Evolutionary conservation across 1,140 invertebrate species (phyloP), one percentile per base, ranked within the genome.

Genomic region (Drosophila nasuta): DNA sequence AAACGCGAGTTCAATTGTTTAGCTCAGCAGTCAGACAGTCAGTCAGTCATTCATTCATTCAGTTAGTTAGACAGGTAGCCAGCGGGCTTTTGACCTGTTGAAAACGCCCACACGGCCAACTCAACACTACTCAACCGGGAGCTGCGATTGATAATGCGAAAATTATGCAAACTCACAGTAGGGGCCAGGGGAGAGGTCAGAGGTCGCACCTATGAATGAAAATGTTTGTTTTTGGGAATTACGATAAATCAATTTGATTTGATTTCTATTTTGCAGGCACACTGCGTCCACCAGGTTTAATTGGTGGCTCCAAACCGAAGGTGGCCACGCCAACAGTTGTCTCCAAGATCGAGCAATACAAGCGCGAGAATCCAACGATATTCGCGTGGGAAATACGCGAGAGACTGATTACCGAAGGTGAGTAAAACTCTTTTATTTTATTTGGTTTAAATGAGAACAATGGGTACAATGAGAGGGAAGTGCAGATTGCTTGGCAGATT

Each of bases 241-340:
- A 10, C 13, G 35, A 43, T 54, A 66, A 66, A 56, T 65, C 41
- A 46, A 56, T 1, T 51, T 15, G 30, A 48, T 13, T 25, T 3
- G 51, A 56, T 45, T 43, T 68, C 20, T 20, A 49, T 15, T 58
- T 96, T 95, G 68, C 95, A 97, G 98, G 98, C 80, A 98, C 98
- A 15, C 94, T 99, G 58, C 94, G 97, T 82, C 97, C 98, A 75
- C 98, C 98, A 5, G 97, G 98, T 35, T 95, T 99, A 75, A 99
- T 99, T 82, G 99, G 98, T 52, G 99, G 99, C 54, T 99, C 98
- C 93, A 99, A 99, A 93, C 98, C 98, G 1, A 98, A 99, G 93
- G 99, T 99, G 64, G 98, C 98, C 71, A 99, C 98, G 15, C 97
- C 98, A 4, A 97, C 97, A 7, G 97, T 98, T 35, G 97, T 98